Evolutionary conservation across 2,113 vertebrate genomes (phyloP), one percentile per base, ranked within the genome.

Genomic region (Datnioides undecimradiatus): DNA sequence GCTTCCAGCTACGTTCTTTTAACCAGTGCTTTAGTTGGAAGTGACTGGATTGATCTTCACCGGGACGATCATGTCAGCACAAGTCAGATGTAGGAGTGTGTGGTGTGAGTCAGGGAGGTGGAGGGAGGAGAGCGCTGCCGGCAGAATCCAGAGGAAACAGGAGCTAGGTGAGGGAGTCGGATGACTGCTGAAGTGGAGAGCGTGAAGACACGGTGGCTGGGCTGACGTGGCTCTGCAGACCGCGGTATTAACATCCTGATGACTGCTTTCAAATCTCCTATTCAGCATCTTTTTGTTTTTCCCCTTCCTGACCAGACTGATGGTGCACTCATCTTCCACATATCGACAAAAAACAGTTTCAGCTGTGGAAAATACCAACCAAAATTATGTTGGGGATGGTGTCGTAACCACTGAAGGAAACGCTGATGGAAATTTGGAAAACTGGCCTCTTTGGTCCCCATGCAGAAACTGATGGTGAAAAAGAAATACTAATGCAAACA

Each of bases 231-330:
- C 80, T 71, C 68, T 40, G 33, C 45, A 58, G 60, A 80, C 77
- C 72, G 4, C 80, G 9, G 59, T 14, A 48, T 77, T 51, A 87
- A 76, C 76, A 38, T 84, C 73, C 60, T 34, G 41, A 75, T 16
- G 59, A 48, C 68, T 51, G 33, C 54, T 55, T 59, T 58, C 77
- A 72, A 62, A 73, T 23, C 11, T 66, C 52, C 58, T 38, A 58
- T 54, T 90, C 88, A 89, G 79, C 85, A 46, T 57, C 60, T 80
- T 90, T 84, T 54, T 59, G 6, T 63, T 72, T 80, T 79, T 65
- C 68, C 43, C 33, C 33, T 57, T 80, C 34, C 38, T 80, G 65
- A 74, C 68, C 76, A 57, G 57, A 83, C 69, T 51, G 41, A 73
- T 73, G 74, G 62, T 6, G 19, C 1, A 16, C 51, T 71, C 79